Evolutionary conservation across 2,888 invertebrate species (phyloP), one percentile per base, ranked within the genome.

Genomic region (Acleris emargana): DNA sequence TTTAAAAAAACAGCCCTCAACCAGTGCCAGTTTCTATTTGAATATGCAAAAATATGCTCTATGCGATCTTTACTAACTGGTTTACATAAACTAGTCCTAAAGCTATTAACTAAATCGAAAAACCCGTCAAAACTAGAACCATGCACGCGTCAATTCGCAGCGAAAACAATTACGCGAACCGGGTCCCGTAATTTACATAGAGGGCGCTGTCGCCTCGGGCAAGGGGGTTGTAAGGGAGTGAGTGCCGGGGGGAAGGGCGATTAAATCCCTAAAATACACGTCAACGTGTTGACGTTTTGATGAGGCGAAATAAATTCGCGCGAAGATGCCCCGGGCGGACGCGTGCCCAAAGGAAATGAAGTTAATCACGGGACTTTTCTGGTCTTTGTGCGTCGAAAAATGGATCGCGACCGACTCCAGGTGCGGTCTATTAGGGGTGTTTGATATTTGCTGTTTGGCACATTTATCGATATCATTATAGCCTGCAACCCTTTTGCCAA

Each of bases 281-380:
- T 88, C 90, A 88, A 81, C 87, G 89, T 89, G 91, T 90, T 91
- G 91, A 90, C 91, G 85, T 90, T 89, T 88, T 89, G 89, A 91
- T 88, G 90, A 90, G 88, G 84, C 84, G 86, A 87, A 88, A 91
- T 87, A 88, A 89, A 88, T 89, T 86, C 82, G 72, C 72, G 78
- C 70, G 71, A 75, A 76, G 76, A 74, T 72, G 73, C 73, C 86
- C 81, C 73, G 76, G 83, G 85, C 79, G 76, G 75, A 77, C 75
- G 80, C 91, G 91, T 91, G 91, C 84, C 81, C 79, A 74, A 78
- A 82, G 86, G 83, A 89, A 91, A 91, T 89, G 90, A 90, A 87
- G 89, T 83, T 84, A 91, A 91, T 91, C 89, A 90, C 75, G 77
- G 73, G 69, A 73, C 72, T 57, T 68, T 61, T 70, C 69, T 57